These are phyloP conservation scores for Silurus glanis DNA, from an alignment of 2,113 vertebrate genomes.

Conservation along the genomic window DNA sequence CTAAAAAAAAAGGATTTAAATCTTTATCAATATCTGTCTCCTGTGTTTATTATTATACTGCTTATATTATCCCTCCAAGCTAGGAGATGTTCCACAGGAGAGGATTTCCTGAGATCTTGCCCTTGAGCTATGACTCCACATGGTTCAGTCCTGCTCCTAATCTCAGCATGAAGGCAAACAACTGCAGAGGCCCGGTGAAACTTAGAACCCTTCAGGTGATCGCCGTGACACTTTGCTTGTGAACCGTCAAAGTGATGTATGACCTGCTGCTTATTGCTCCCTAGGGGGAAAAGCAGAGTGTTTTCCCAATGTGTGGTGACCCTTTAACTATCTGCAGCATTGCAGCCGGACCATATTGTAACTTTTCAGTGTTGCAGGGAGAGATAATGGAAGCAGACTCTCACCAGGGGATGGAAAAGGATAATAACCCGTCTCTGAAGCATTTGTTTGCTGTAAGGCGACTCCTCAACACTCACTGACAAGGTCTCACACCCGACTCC, in stretches of 20 bases:
- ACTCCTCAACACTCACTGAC: conserved; percentile 23
- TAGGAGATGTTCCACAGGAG: conserved; percentile 11
- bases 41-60: not conserved
- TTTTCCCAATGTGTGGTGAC: conserved; percentile 14
- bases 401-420: conserved; percentile 31
- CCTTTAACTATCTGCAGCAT: not conserved
- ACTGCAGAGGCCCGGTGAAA: not conserved
- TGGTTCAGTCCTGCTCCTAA: not conserved
- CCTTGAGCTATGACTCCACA: not conserved
- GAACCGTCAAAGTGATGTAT: conserved; percentile 7
- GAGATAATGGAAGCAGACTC: not conserved
- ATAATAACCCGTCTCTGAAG: conserved; percentile 18
- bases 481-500: conserved; percentile 23
- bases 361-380: conserved; percentile 17
- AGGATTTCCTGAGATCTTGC: conserved; percentile 15
- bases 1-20: not conserved
- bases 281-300: not conserved
- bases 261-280: not conserved
- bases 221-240: not conserved
- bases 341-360: not conserved
- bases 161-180: not conserved
- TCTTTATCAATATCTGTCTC: not conserved
- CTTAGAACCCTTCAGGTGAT: conserved; percentile 4
- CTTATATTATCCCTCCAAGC: not conserved
- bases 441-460: conserved; percentile 37